Conservation (phyloP, 2,113 vertebrate genomes). For the Peromyscus leucopus region DNA sequence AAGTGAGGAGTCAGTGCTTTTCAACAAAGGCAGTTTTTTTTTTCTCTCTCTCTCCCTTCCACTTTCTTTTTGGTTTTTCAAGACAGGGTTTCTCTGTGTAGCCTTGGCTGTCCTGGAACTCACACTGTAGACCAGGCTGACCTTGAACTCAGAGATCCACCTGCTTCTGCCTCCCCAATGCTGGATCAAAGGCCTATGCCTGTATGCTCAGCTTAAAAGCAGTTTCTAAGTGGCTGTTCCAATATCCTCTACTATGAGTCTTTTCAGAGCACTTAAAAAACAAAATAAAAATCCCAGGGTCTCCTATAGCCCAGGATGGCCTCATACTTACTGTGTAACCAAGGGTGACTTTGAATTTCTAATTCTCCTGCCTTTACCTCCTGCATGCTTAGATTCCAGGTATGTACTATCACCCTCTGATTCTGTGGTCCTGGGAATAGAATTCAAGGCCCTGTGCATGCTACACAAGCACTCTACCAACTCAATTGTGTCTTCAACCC, state of each 20-base stretch:
- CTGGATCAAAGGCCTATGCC: background rate
- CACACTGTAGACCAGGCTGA: too few relatives aligned
- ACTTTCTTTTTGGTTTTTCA: background rate
- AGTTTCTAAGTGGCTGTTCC: background rate
- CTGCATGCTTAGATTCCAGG: background rate
- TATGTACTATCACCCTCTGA: background rate
- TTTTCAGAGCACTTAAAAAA: background rate
- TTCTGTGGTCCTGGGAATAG: background rate
- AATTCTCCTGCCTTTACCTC: background rate
- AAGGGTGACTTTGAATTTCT: background rate
- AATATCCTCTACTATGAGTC: background rate
- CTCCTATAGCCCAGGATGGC: background rate
- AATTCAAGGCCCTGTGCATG: background rate
- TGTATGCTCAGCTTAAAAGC: background rate
- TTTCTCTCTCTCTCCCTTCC: background rate
- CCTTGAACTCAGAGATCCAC: background rate
- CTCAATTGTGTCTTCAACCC: background rate
- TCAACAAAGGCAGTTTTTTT: background rate
- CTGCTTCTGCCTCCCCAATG: background rate
- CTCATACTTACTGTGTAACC: background rate
- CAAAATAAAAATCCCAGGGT: background rate
- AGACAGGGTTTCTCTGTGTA: background rate
- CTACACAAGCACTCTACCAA: background rate
- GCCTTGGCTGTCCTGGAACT: background rate
- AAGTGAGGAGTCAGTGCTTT: background rate